Evolutionary conservation across 1,140 invertebrate genomes (phyloP).

Genomic region (Eumaeus atala): DNA sequence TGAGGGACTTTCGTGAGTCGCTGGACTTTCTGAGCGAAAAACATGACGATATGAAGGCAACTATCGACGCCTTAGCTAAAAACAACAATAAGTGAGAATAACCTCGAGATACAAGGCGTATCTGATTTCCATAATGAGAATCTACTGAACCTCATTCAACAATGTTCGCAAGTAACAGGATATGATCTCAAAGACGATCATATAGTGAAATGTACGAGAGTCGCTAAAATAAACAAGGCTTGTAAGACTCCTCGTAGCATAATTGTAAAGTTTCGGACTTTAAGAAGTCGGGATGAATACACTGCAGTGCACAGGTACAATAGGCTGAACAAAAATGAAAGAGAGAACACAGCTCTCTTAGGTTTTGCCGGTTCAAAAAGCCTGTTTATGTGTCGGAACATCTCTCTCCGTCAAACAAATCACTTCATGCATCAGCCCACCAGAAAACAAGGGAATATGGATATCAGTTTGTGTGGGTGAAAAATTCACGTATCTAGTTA

Average conservation of each 20-base stretch:
- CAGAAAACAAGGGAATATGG: not conserved
- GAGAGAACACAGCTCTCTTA: not conserved
- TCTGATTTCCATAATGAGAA: constrained; percentile 1
- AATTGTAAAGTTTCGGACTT: not conserved
- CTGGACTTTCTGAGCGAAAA: not conserved
- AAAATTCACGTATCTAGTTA: not conserved
- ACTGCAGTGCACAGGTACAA: constrained; percentile 7
- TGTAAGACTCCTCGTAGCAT: constrained; percentile 8
- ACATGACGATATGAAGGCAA: not conserved
- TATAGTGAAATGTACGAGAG: not conserved
- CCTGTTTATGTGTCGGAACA: constrained; percentile 12
- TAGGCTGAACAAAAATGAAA: constrained; percentile 1
- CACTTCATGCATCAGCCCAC: constrained; percentile 17
- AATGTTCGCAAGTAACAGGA: too few relatives aligned
- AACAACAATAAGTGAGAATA: constrained; percentile 9
- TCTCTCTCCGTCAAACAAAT: constrained; percentile 16
- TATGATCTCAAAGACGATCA: not conserved
- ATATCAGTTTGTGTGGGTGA: constrained; percentile 6
- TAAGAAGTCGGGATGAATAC: constrained; percentile 1
- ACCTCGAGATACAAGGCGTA: constrained; percentile 1
- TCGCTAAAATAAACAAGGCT: constrained; percentile 6
- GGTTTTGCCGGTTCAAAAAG: not conserved
- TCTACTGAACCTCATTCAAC: not conserved
- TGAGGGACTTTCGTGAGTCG: constrained; percentile 2
- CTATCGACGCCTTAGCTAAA: not conserved